Evolutionary conservation across 2,888 invertebrate species (phyloP).

Genomic region (Unio pictorum): DNA sequence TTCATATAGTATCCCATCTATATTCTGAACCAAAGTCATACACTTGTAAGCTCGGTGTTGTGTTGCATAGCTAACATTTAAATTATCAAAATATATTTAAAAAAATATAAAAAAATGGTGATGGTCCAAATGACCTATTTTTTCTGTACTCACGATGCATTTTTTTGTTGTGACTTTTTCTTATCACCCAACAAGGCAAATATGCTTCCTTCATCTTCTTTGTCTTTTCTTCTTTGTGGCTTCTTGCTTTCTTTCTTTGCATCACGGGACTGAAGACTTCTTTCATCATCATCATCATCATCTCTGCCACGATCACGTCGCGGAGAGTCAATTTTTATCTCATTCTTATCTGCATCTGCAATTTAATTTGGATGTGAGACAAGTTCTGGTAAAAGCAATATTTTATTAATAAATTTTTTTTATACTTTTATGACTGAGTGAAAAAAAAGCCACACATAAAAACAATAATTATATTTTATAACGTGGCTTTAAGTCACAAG

Average conservation of each 20-base stretch:
- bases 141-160: constrained; percentile 24
- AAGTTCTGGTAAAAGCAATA: not conserved
- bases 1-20: no score
- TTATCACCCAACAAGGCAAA: constrained; percentile 30
- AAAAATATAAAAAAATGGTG: not conserved
- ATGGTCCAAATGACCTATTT: constrained; percentile 5
- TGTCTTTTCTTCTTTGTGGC: constrained; percentile 13
- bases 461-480: not conserved
- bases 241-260: constrained; percentile 15
- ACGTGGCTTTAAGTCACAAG: no score
- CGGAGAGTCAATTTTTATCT: constrained; percentile 41
- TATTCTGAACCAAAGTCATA: no score
- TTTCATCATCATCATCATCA: constrained; percentile 15
- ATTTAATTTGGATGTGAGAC: not conserved
- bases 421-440: not conserved
- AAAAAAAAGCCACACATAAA: not conserved
- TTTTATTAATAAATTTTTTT: not conserved
- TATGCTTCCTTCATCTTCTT: constrained; percentile 35
- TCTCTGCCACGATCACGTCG: constrained; percentile 21
- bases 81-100: no score
- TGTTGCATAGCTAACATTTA: no score
- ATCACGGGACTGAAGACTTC: constrained; percentile 11
- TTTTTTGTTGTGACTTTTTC: constrained; percentile 16
- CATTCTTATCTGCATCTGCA: constrained; percentile 22
- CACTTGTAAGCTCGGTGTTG: no score